Evolutionary conservation across 2,797 vertebrate genomes (phyloP).

Genomic region (Rhinogobio ventralis): DNA sequence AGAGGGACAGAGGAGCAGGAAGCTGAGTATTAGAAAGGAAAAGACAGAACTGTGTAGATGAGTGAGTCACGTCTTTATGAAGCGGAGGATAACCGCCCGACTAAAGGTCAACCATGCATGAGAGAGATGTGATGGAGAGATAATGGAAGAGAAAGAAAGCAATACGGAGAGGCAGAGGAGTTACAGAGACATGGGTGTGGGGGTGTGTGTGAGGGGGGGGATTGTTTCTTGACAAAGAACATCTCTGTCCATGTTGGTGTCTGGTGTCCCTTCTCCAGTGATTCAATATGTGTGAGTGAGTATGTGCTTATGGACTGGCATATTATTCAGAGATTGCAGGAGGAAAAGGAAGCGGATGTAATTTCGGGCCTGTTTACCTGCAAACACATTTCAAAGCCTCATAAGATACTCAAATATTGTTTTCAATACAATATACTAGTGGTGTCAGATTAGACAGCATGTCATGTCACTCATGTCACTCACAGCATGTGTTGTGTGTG

Average conservation of each 20-base stretch:
- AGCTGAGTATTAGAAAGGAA: constrained; percentile 7
- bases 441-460: neutral
- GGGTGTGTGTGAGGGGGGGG: constrained; percentile 8
- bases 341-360: neutral
- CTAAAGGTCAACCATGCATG: constrained; percentile 44
- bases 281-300: constrained; percentile 46
- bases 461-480: too few species aligned
- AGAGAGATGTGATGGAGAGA: constrained; percentile 59
- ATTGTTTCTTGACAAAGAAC: constrained; percentile 71
- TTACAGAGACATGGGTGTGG: constrained; percentile 35
- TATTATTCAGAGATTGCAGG: constrained; percentile 43
- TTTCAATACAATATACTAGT: neutral
- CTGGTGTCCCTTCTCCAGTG: constrained; percentile 67
- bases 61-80: constrained; percentile 44
- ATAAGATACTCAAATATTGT: neutral
- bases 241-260: constrained; percentile 74
- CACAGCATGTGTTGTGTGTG: neutral
- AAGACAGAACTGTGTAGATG: constrained; percentile 44
- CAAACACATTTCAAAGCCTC: constrained; percentile 16
- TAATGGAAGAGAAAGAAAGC: constrained; percentile 49
- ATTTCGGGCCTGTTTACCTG: neutral
- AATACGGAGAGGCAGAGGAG: constrained; percentile 21
- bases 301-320: constrained; percentile 36
- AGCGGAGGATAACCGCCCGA: constrained; percentile 45
- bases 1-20: constrained; percentile 11